These are phyloP conservation scores for Actinopyga echinites DNA, from an alignment of 53 echinoderm and acorn worm species.

Conservation along the genomic window DNA sequence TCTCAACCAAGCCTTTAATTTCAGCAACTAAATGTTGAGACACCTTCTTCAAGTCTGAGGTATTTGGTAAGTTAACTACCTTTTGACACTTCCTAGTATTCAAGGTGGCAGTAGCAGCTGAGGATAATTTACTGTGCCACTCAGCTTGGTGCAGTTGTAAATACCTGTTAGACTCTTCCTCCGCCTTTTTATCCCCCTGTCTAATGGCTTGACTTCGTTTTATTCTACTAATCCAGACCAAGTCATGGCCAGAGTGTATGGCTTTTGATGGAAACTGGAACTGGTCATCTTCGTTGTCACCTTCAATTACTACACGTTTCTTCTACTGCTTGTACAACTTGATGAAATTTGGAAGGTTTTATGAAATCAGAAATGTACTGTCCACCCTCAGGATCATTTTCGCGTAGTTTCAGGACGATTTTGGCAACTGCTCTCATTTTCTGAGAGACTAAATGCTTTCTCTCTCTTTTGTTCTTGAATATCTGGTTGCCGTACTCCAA, in stretches of 20 bases:
- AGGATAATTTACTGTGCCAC: constrained; percentile 49
- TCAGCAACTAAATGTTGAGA: constrained; percentile 13
- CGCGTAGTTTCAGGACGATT: constrained; percentile 22
- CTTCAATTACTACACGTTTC: constrained; percentile 7
- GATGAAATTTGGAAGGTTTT: constrained; percentile 56
- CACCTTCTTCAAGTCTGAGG: constrained; percentile 44
- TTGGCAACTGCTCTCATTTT: constrained; percentile 63
- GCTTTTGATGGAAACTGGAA: constrained; percentile 36
- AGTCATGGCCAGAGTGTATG: constrained; percentile 53
- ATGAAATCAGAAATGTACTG: constrained; percentile 50
- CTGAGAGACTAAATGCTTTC: constrained; percentile 41
- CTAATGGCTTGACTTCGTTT: constrained; percentile 49
- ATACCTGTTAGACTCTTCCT: constrained; percentile 50
- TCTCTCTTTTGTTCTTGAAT: constrained; percentile 46
- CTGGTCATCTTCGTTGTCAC: neutral
- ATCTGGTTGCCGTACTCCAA: constrained; percentile 58
- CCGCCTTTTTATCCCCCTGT: constrained; percentile 6
- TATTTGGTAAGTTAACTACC: constrained; percentile 25
- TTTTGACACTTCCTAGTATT: constrained; percentile 18
- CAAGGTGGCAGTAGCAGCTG: constrained; percentile 20
- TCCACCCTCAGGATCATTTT: constrained; percentile 49
- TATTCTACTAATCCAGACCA: constrained; percentile 32
- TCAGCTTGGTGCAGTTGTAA: constrained; percentile 31
- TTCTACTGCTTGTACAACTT: constrained; percentile 58
- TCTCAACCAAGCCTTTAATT: neutral